These are phyloP conservation scores for Alosa sapidissima DNA, from an alignment of 2,797 vertebrate genomes.

Conservation along the genomic window DNA sequence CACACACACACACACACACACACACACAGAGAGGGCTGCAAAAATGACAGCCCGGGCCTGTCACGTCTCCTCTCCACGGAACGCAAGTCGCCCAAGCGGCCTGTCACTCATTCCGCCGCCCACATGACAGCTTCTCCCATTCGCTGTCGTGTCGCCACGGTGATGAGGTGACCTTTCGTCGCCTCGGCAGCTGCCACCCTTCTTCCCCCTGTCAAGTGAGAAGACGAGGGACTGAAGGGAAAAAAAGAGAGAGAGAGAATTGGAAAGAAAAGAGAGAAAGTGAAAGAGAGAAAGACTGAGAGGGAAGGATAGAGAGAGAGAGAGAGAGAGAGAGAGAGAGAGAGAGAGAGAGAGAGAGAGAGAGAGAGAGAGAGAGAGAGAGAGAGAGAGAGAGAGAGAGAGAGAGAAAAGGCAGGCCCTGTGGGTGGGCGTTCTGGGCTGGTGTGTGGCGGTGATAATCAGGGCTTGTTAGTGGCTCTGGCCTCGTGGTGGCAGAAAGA, in stretches of 20 bases:
- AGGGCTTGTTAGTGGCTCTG: slow-evolving; percentile 66
- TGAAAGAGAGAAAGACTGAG: neutral
- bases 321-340: neutral
- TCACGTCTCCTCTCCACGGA: slow-evolving; percentile 76
- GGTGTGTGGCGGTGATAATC: slow-evolving; percentile 65
- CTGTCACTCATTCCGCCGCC: slow-evolving; percentile 67
- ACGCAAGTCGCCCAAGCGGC: slow-evolving; percentile 56
- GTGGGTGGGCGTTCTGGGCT: slow-evolving; percentile 52
- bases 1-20: slow-evolving; percentile 37
- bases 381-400: neutral
- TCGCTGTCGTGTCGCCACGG: slow-evolving; percentile 69
- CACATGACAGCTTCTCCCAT: slow-evolving; percentile 72
- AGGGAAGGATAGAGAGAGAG: neutral
- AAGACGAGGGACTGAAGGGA: slow-evolving; percentile 49
- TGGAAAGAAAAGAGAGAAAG: neutral
- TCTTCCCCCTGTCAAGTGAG: slow-evolving; percentile 70
- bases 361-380: neutral
- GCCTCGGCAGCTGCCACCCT: slow-evolving; percentile 63
- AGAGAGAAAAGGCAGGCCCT: slow-evolving; percentile 35
- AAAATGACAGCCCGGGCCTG: slow-evolving; percentile 69
- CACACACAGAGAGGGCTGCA: slow-evolving; percentile 42
- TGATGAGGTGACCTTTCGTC: slow-evolving; percentile 79
- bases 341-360: neutral
- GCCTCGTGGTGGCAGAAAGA: slow-evolving; percentile 63
- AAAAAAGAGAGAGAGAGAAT: neutral